phyloP scores from a whole-genome alignment of 1,140 invertebrate species.

The Orius insidiosus region DNA sequence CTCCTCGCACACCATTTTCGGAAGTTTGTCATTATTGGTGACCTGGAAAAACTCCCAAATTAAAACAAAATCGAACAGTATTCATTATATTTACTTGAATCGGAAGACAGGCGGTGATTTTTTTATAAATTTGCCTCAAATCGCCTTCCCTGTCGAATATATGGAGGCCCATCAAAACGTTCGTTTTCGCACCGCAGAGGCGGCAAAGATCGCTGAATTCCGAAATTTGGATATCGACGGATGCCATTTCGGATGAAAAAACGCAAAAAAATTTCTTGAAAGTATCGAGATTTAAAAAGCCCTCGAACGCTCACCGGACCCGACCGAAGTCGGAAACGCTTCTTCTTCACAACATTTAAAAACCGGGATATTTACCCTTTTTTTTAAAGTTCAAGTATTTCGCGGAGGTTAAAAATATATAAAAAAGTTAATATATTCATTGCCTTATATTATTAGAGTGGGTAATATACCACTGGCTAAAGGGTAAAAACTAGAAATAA shows the following conservation, averaged over 20 bases:
- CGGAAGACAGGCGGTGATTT: slow-evolving; percentile 38
- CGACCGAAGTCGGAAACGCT: not conserved
- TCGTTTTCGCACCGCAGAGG: slow-evolving; percentile 36
- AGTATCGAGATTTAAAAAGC: not conserved
- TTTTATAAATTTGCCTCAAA: slow-evolving; percentile 37
- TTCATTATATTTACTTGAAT: slow-evolving; percentile 29
- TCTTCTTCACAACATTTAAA: slow-evolving; percentile 1
- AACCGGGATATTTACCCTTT: not conserved
- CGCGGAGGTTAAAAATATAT: slow-evolving; percentile 9
- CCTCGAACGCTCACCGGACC: not conserved
- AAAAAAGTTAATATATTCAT: slow-evolving; percentile 8
- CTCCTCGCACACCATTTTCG: slow-evolving; percentile 39
- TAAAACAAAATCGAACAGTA: slow-evolving; percentile 2
- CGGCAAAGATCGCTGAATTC: slow-evolving; percentile 35
- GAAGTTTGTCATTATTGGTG: slow-evolving; percentile 34
- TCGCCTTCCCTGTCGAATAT: slow-evolving; percentile 37
- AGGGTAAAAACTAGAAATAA: not conserved
- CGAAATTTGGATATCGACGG: slow-evolving; percentile 11
- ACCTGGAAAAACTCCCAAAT: slow-evolving; percentile 26
- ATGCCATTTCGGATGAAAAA: slow-evolving; percentile 7
- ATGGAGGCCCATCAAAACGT: slow-evolving; percentile 33
- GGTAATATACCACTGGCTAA: slow-evolving; percentile 10
- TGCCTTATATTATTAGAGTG: slow-evolving; percentile 13
- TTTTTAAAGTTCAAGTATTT: not conserved
- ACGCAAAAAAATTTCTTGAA: not conserved